Evolutionary conservation across 2,888 invertebrate genomes (phyloP).

Genomic region (Anticlea derivata): DNA sequence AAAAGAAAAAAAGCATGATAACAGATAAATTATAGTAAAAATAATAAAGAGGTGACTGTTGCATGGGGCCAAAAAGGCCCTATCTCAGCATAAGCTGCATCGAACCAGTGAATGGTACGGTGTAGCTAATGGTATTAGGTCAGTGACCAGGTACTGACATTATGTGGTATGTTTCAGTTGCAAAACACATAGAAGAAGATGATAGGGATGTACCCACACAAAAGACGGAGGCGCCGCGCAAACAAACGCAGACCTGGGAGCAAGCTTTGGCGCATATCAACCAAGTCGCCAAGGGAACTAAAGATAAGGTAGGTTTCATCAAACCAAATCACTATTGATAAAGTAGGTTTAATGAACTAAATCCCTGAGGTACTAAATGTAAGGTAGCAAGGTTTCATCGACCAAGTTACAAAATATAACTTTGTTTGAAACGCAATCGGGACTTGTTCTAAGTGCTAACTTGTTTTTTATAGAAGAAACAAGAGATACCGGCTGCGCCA

Average conservation of each 20-base stretch:
- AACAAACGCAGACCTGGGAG: constrained; percentile 77
- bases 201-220: constrained; percentile 42
- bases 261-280: constrained; percentile 77
- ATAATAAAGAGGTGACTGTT: no score
- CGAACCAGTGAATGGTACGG: no score
- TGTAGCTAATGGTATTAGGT: no score
- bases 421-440: no score
- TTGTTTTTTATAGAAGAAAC: constrained; percentile 52
- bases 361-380: no score
- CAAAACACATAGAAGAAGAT: constrained; percentile 32
- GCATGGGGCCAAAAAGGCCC: no score
- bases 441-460: not conserved
- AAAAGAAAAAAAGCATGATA: no score
- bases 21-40: no score
- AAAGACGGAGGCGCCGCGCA: constrained; percentile 43
- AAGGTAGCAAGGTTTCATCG: no score
- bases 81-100: no score
- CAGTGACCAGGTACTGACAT: no score
- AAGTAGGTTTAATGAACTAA: constrained; percentile 43
- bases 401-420: no score
- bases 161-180: constrained; percentile 35
- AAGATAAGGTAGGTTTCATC: constrained; percentile 55
- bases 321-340: constrained; percentile 66
- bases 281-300: constrained; percentile 66
- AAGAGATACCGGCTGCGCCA: constrained; percentile 37